Conservation (phyloP, 2,113 vertebrate species). For the Gopherus evgoodei region DNA sequence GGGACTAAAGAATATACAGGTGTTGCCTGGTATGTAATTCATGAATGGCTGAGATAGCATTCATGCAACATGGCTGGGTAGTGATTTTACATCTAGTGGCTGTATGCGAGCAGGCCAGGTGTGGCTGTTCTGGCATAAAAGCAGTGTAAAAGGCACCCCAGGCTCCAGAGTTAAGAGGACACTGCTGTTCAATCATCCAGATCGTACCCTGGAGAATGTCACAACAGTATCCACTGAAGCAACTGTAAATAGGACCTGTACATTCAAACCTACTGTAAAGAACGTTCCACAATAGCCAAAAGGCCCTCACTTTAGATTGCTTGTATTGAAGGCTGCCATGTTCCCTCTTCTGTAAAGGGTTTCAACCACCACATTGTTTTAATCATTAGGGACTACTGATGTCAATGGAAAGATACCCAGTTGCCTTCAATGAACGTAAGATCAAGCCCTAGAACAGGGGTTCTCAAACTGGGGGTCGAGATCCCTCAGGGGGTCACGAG, state of each 20-base stretch:
- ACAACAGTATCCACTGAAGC: accelerated
- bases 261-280: background rate
- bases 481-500: too few species aligned
- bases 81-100: too few species aligned
- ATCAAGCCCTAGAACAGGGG: background rate
- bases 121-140: too few species aligned
- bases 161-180: too few species aligned
- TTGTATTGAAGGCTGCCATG: accelerated
- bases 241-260: accelerated
- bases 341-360: background rate
- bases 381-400: background rate
- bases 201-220: background rate
- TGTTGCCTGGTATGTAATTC: too few species aligned
- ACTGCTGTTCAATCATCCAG: too few species aligned
- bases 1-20: too few species aligned
- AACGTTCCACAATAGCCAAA: accelerated
- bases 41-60: too few species aligned
- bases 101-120: too few species aligned
- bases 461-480: too few species aligned
- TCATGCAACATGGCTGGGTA: too few species aligned
- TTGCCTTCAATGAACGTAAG: background rate
- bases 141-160: too few species aligned
- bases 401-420: background rate
- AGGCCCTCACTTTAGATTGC: background rate
- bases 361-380: background rate